phyloP scores from a whole-genome alignment of 2,888 invertebrate genomes.

The Bombylius major region DNA sequence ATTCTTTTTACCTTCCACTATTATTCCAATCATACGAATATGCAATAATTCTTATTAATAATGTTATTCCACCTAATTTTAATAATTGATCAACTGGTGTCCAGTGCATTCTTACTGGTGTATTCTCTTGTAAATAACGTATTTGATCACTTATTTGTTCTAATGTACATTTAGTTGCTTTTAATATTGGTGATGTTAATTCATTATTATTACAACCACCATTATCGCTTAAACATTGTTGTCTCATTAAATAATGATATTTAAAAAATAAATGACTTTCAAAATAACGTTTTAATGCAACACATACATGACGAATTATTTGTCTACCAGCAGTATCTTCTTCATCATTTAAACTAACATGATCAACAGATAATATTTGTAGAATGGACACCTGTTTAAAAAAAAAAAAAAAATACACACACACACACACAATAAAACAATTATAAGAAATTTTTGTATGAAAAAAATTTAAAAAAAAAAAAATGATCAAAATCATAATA shows the following conservation, averaged over 20 bases:
- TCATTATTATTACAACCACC: slow-evolving; percentile 15
- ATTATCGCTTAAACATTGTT: slow-evolving; percentile 38
- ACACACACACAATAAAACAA: background rate
- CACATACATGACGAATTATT: slow-evolving; percentile 81
- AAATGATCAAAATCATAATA: background rate
- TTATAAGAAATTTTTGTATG: background rate
- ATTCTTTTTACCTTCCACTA: slow-evolving; percentile 50
- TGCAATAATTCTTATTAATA: slow-evolving; percentile 75
- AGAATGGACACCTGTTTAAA: slow-evolving; percentile 60
- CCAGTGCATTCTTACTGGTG: slow-evolving; percentile 71
- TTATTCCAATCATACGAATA: slow-evolving; percentile 88
- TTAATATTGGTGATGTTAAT: slow-evolving; percentile 37
- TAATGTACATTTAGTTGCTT: slow-evolving; percentile 51
- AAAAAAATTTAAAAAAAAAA: slow-evolving; percentile 8
- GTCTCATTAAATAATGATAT: slow-evolving; percentile 55
- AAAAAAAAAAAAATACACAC: no score
- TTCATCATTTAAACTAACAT: slow-evolving; percentile 64
- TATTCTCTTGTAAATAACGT: slow-evolving; percentile 61
- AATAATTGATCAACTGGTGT: slow-evolving; percentile 78
- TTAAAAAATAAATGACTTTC: slow-evolving; percentile 78
- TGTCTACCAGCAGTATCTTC: slow-evolving; percentile 82
- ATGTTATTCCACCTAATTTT: slow-evolving; percentile 66
- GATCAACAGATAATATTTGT: slow-evolving; percentile 65
- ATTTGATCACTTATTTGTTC: slow-evolving; percentile 82
- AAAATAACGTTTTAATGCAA: slow-evolving; percentile 78